Evolutionary conservation across 2,888 invertebrate species (phyloP).

Genomic region (Cistogaster globosa): DNA sequence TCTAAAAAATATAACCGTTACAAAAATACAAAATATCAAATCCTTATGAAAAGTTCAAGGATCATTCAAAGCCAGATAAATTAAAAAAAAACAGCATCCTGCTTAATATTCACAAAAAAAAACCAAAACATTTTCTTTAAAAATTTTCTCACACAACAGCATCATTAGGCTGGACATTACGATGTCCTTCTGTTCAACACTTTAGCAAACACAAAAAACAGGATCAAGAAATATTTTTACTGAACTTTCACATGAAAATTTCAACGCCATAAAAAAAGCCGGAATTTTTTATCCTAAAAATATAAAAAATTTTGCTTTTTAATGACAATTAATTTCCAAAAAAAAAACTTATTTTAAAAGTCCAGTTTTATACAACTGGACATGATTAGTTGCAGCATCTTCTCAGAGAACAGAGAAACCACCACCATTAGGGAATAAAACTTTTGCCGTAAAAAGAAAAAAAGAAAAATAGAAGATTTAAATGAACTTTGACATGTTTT

Average conservation of each 20-base stretch:
- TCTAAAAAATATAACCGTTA: constrained; percentile 26
- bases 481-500: constrained; percentile 69
- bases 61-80: constrained; percentile 12
- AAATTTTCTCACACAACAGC: constrained; percentile 67
- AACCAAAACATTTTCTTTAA: constrained; percentile 16
- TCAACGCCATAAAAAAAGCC: constrained; percentile 44
- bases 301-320: neutral
- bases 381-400: constrained; percentile 55
- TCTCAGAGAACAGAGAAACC: constrained; percentile 39
- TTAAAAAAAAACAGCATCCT: constrained; percentile 5
- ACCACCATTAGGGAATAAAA: constrained; percentile 38
- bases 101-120: neutral
- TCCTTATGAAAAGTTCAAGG: constrained; percentile 26
- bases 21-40: neutral
- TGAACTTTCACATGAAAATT: constrained; percentile 74
- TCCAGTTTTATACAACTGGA: constrained; percentile 67
- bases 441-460: too few species aligned
- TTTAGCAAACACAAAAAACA: constrained; percentile 63
- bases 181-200: constrained; percentile 27
- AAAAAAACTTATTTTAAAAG: constrained; percentile 42
- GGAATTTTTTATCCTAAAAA: constrained; percentile 36
- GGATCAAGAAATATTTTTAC: constrained; percentile 63
- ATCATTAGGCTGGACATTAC: constrained; percentile 61
- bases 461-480: constrained; percentile 35
- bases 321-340: constrained; percentile 30